Base-by-base conservation (phyloP, 1,140 invertebrate species). In the Zaprionus camerounensis region DNA sequence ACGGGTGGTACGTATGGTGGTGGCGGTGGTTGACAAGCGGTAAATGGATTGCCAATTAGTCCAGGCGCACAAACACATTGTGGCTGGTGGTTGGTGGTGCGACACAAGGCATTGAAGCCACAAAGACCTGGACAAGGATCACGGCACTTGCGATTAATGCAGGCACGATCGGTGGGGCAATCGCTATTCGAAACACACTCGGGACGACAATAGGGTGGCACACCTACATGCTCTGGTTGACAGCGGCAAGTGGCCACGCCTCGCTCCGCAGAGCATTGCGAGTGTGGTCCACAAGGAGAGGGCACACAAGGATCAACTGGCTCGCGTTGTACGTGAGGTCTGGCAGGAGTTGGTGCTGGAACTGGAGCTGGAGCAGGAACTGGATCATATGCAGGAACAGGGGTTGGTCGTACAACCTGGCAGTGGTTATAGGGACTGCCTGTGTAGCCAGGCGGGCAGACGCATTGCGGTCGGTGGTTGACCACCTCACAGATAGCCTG, bases 401-500 rank as follows among this genome's bases (percentile, higher is more conserved):
- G 56, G 94, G 92, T 41, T 94, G 94, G 75, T 94, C 94, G 94
- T 85, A 94, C 93, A 22, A 95, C 94, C 31, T 95, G 94, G 84
- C 97, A 98, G 56, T 93, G 93, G 2, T 94, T 92, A 80, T 97
- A 96, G 5, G 96, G 96, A 95, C 82, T 92, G 59, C 97, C 97
- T 2, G 95, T 96, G 77, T 95, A 96, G 34, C 96, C 95, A 58
- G 92, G 81, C 12, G 95, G 94, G 78, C 96, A 97, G 67, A 94
- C 95, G 85, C 97, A 97, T 46, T 97, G 96, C 0, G 97, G 96
- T 90, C 96, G 96, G 80, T 98, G 97, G 71, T 96, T 97, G 5
- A 97, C 94, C 2, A 97, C 96, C 80, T 96, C 94, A 76, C 97
- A 98, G 58, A 96, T 94, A 1, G 97, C 96, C 77, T 96, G 96